Conservation (phyloP, 2,797 vertebrate genomes). For the Picus viridis region DNA sequence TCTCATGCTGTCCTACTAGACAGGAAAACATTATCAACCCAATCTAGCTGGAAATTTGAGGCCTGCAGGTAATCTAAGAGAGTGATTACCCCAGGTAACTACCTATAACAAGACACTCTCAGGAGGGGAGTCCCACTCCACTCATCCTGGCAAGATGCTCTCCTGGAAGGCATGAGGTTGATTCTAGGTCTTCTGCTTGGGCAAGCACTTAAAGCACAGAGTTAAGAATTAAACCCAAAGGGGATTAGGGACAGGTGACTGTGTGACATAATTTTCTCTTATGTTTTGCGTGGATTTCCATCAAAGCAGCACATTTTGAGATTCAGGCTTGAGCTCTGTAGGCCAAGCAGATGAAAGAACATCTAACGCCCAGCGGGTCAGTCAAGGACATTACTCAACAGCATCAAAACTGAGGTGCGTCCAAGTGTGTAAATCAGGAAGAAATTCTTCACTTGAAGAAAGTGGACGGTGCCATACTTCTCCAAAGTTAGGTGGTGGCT, state of each 20-base stretch:
- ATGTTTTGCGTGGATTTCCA: not conserved
- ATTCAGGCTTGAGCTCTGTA: not conserved
- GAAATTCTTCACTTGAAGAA: not conserved
- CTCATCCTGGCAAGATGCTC: not conserved
- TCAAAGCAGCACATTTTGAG: not conserved
- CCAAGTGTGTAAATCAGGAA: not conserved
- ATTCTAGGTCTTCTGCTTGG: not conserved
- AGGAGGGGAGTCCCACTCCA: not conserved
- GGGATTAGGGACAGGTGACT: not conserved
- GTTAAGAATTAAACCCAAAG: not conserved
- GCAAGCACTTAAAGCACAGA: not conserved
- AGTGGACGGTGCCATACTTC: not conserved
- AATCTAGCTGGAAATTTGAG: not conserved
- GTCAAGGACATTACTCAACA: not conserved
- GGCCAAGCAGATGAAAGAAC: not conserved
- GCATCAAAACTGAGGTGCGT: not conserved
- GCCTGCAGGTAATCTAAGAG: not conserved
- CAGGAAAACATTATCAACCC: not conserved
- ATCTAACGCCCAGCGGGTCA: not conserved
- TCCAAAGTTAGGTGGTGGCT: not conserved
- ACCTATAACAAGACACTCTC: not conserved
- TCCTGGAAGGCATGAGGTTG: not conserved
- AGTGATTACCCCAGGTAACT: not conserved
- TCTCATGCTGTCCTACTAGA: not conserved
- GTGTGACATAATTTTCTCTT: not conserved